A percentile compares a stretch with the other conserved stretches of the same genome.
phyloP scores from a whole-genome alignment of 2,888 invertebrate species.

The Scrobipalpa atriplicella region DNA sequence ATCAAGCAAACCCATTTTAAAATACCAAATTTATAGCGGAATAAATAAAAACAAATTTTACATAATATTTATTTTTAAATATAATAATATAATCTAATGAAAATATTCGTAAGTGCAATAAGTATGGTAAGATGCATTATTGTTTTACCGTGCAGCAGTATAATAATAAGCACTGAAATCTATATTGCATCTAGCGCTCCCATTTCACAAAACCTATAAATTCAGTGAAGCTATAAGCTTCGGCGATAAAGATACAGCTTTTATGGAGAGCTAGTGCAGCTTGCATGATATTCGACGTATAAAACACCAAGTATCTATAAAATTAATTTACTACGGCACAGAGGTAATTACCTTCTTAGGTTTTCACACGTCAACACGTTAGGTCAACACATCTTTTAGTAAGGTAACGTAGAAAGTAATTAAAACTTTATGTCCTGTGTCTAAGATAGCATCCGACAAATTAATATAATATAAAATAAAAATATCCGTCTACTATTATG shows the following conservation, averaged over 20 bases:
- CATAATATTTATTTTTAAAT: neutral
- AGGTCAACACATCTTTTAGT: neutral
- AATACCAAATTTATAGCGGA: no score
- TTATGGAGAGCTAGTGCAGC: constrained; percentile 16
- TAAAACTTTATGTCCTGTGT: no score
- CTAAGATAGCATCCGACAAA: no score
- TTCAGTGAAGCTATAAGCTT: constrained; percentile 12
- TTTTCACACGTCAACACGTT: neutral
- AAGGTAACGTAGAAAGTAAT: no score
- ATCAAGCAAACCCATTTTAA: neutral
- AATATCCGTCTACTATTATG: no score
- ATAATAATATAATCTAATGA: no score
- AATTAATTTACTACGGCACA: constrained; percentile 1
- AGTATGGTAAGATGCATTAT: neutral
- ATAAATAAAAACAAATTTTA: neutral
- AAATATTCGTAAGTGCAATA: neutral
- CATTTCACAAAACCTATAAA: constrained; percentile 15
- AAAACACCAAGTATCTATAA: neutral
- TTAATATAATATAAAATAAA: no score
- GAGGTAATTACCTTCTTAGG: neutral
- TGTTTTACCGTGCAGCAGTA: neutral
- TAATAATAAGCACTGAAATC: neutral
- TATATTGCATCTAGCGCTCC: neutral
- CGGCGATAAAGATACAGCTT: constrained; percentile 16
- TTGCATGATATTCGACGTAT: constrained; percentile 11